phyloP scores from a whole-genome alignment of 2,888 invertebrate species.

The Halocaridina rubra region DNA sequence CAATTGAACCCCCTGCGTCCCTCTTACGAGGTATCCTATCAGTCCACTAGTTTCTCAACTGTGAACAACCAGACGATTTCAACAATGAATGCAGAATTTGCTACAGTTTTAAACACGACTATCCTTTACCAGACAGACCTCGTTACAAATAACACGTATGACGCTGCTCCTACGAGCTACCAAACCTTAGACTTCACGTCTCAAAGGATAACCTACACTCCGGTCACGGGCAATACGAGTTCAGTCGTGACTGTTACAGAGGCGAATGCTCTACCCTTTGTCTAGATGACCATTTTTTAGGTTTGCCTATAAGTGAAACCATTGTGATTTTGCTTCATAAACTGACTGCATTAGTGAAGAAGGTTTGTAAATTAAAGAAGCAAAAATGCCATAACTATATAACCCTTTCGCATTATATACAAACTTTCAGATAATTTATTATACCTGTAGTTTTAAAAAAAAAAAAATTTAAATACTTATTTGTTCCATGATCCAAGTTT shows the following conservation, averaged over 20 bases:
- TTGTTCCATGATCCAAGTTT: too few species aligned
- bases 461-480: too few species aligned
- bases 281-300: too few species aligned
- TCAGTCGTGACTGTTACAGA: neutral
- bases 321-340: neutral
- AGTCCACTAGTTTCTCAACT: constrained; percentile 10
- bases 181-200: constrained; percentile 41
- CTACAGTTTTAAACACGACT: constrained; percentile 36
- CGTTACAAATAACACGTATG: neutral
- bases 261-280: constrained; percentile 16
- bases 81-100: constrained; percentile 6
- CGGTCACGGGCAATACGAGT: neutral
- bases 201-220: constrained; percentile 25
- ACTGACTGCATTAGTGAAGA: neutral
- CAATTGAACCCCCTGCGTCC: constrained; percentile 34
- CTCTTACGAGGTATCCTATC: constrained; percentile 12
- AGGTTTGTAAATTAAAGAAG: neutral
- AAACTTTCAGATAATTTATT: neutral
- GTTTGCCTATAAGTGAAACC: neutral
- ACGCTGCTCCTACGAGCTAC: constrained; percentile 29
- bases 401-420: neutral
- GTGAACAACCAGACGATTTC: constrained; percentile 38
- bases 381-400: neutral
- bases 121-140: neutral
- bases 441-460: too few species aligned